Evolutionary conservation across 2,888 invertebrate genomes (phyloP).

Genomic region (Leptopilina syphax): DNA sequence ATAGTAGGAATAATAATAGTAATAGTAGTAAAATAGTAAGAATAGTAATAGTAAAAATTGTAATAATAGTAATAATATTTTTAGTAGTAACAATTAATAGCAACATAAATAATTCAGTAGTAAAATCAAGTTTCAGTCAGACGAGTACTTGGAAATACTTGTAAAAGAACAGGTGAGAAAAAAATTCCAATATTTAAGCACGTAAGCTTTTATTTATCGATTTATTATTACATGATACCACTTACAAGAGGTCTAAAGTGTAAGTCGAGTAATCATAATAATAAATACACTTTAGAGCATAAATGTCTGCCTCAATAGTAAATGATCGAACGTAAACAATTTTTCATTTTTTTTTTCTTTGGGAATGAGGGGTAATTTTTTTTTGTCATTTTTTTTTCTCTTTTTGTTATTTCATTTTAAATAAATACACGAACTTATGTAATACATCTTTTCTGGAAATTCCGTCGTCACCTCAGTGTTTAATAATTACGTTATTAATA

Average conservation of each 20-base stretch:
- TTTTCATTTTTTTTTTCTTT: conserved; percentile 45
- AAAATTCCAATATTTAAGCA: conserved; percentile 61
- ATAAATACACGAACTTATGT: conserved; percentile 73
- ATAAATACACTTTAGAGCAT: conserved; percentile 73
- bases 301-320: conserved; percentile 63
- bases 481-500: conserved; percentile 66
- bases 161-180: not conserved
- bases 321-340: conserved; percentile 65
- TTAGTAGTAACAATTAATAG: too few relatives aligned
- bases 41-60: too few relatives aligned
- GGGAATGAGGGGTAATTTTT: conserved; percentile 54
- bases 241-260: conserved; percentile 74
- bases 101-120: too few relatives aligned
- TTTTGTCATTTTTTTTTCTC: not conserved
- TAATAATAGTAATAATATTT: too few relatives aligned
- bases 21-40: too few relatives aligned
- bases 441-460: conserved; percentile 56
- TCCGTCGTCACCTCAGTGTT: conserved; percentile 52
- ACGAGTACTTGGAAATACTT: too few relatives aligned
- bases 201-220: conserved; percentile 76
- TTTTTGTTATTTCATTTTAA: conserved; percentile 61
- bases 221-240: conserved; percentile 77
- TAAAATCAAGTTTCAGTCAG: too few relatives aligned
- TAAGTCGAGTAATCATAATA: conserved; percentile 71
- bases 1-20: too few relatives aligned